phyloP scores from a whole-genome alignment of 1,140 invertebrate genomes.

The Cherax quadricarinatus region DNA sequence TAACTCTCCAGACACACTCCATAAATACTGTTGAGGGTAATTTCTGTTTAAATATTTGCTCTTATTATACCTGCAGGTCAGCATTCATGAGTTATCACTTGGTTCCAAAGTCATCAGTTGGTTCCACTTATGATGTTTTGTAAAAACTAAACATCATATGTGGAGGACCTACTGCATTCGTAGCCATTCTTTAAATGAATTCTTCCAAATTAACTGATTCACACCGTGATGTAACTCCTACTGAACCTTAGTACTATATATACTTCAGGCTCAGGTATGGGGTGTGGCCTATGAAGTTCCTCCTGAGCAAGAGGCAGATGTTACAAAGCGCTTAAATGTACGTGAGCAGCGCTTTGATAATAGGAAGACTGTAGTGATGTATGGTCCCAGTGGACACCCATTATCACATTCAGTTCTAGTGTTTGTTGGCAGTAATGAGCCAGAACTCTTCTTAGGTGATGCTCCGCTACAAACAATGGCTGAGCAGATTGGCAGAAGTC shows the following conservation, averaged over 20 bases:
- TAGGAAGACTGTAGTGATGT: slow-evolving; percentile 36
- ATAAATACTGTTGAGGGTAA: too few relatives aligned
- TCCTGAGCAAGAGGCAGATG: slow-evolving; percentile 53
- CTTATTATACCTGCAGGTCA: too few relatives aligned
- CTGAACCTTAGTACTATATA: background rate
- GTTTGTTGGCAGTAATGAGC: slow-evolving; percentile 88
- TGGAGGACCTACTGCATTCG: too few relatives aligned
- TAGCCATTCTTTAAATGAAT: too few relatives aligned
- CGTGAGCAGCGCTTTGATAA: slow-evolving; percentile 74
- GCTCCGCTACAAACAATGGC: slow-evolving; percentile 87
- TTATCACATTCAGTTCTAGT: slow-evolving; percentile 75
- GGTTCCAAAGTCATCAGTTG: too few relatives aligned
- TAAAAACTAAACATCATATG: too few relatives aligned
- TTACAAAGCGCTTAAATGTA: slow-evolving; percentile 57
- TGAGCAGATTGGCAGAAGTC: slow-evolving; percentile 83
- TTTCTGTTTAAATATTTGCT: too few relatives aligned
- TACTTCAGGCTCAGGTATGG: slow-evolving; percentile 73
- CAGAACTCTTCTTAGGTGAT: slow-evolving; percentile 85
- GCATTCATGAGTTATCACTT: too few relatives aligned
- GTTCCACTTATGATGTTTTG: too few relatives aligned
- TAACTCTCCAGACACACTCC: too few relatives aligned
- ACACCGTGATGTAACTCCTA: background rate
- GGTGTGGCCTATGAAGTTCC: slow-evolving; percentile 74
- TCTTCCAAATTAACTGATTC: too few relatives aligned
- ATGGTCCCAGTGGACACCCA: slow-evolving; percentile 10